Evolutionary conservation across 2,888 invertebrate species (phyloP), one percentile per base, ranked within the genome.

Genomic region (Mimachlamys varia): DNA sequence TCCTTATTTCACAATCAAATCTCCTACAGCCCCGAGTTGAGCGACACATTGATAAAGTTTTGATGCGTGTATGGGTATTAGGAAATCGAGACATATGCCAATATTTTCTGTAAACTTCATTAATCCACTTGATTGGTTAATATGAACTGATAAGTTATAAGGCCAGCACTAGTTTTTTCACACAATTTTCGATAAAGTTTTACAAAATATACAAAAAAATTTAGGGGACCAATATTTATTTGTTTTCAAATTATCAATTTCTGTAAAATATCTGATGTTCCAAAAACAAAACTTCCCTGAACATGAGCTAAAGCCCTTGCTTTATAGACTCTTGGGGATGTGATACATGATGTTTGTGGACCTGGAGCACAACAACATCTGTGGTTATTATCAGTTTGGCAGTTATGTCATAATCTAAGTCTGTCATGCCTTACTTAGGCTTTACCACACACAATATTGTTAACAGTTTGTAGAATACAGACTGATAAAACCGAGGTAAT

Each of bases 301-400:
- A 58, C 7, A 3, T 22, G 58, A 58, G 58, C 22, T 3, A 19
- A 58, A 76, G 0, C 27, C 12, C 10, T 76, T 76, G 76, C 76
- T 76, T 33, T 76, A 76, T 76, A 76, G 76, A 76, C 76, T 15
- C 10, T 13, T 27, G 15, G 27, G 15, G 76, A 76, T 76, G 76
- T 27, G 27, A 27, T 76, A 76, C 22, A 33, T 76, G 33, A 62
- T 76, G 15, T 76, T 76, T 76, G 33, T 76, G 76, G 15, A 76
- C 76, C 33, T 0, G 76, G 33, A 76, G 76, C 2, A 76, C 33
- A 76, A 76, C 33, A 33, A 27, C 76, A 33, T 76, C 76, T 33
- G 33, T 76, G 76, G 76, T 76, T 76, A 76, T 76, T 76, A 76
- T 76, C 76, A 76, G 76, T 76, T 76, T 76, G 76, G 76, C 76